phyloP scores from a whole-genome alignment of 53 echinoderm and acorn worm genomes.

The Echinarachnius parma region DNA sequence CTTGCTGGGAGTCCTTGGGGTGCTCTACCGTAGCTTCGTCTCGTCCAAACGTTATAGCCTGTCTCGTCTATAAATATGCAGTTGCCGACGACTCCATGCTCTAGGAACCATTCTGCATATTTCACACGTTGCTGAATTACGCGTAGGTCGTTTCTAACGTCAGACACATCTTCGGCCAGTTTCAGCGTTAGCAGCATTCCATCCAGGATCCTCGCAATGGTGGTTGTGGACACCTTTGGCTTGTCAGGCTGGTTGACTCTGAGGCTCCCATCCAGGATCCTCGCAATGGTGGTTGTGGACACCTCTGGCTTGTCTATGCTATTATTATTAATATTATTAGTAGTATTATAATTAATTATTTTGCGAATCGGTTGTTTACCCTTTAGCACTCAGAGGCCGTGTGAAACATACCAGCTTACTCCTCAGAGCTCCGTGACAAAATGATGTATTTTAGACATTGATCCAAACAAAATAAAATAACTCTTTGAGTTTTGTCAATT shows the following conservation, averaged over 20 bases:
- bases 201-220: constrained; percentile 41
- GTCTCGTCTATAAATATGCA: constrained; percentile 2
- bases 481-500: too few relatives aligned
- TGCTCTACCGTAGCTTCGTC: neutral
- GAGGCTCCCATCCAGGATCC: neutral
- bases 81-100: constrained; percentile 18
- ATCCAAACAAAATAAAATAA: too few relatives aligned
- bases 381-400: too few relatives aligned
- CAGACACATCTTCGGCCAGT: constrained; percentile 1
- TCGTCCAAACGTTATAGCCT: constrained; percentile 14
- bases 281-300: neutral
- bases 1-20: constrained; percentile 3
- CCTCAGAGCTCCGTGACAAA: too few relatives aligned
- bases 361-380: too few relatives aligned
- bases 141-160: neutral
- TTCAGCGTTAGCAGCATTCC: constrained; percentile 29
- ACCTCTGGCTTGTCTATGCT: neutral
- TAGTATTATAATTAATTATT: too few relatives aligned
- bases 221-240: constrained; percentile 16
- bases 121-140: neutral
- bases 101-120: constrained; percentile 39
- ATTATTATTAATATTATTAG: too few relatives aligned
- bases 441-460: too few relatives aligned
- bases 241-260: too few relatives aligned
- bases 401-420: too few relatives aligned